phyloP scores from a whole-genome alignment of 2,797 vertebrate species.

The Fundulus diaphanus region DNA sequence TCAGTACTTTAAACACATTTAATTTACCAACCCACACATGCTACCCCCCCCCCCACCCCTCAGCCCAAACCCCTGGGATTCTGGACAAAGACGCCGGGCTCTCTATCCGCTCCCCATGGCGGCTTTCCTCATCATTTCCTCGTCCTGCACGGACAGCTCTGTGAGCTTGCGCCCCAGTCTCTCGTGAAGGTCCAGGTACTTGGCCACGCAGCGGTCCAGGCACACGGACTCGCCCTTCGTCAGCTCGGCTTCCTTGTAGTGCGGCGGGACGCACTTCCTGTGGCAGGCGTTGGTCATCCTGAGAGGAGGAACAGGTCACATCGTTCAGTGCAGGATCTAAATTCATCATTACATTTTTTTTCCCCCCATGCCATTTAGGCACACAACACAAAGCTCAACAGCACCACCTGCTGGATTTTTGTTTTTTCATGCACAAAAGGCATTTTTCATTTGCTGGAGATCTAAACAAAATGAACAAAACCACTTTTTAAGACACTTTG shows the following conservation, averaged over 20 bases:
- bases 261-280: slow-evolving; percentile 94
- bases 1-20: slow-evolving; percentile 13
- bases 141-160: slow-evolving; percentile 93
- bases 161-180: slow-evolving; percentile 93
- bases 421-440: not conserved
- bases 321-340: too few species aligned
- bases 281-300: slow-evolving; percentile 98
- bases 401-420: slow-evolving; percentile 24
- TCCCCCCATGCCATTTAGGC: not conserved
- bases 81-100: not conserved
- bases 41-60: too few species aligned
- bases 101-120: slow-evolving; percentile 81
- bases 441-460: not conserved
- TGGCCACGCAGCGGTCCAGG: slow-evolving; percentile 95
- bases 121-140: slow-evolving; percentile 90
- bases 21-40: slow-evolving; percentile 10
- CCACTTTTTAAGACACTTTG: not conserved
- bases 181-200: slow-evolving; percentile 97
- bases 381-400: slow-evolving; percentile 3
- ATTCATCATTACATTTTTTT: too few species aligned
- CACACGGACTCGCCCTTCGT: slow-evolving; percentile 96
- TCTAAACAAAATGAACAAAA: not conserved
- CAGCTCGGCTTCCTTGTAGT: slow-evolving; percentile 94
- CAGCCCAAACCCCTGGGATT: not conserved
- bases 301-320: slow-evolving; percentile 30